Evolutionary conservation across 2,888 invertebrate genomes (phyloP), one percentile per base, ranked within the genome.

Genomic region (Ptilodon capucinus): DNA sequence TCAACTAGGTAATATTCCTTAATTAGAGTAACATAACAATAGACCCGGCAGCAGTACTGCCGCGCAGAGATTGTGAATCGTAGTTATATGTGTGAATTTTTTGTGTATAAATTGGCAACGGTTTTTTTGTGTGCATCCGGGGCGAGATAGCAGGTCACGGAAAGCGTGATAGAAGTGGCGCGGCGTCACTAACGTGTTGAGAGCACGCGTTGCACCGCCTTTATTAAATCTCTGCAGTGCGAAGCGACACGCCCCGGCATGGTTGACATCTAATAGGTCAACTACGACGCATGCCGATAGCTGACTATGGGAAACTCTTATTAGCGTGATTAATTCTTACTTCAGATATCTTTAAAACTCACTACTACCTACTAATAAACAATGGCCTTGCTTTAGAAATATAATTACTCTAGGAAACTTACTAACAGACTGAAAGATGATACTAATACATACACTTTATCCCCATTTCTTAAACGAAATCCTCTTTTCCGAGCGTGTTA

Each of bases 181-280:
- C 49, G 46, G 53, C 55, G 47, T 46, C 56, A 59, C 50, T 49
- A 49, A 50, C 57, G 57, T 51, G 61, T 49, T 49, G 59, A 71
- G 69, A 62, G 68, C 64, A 57, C 59, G 56, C 49, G 60, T 38
- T 54, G 46, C 55, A 17, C 44, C 8, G 48, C 36, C 23, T 44
- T 68, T 71, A 71, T 73, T 71, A 57, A 57, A 73, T 73, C 62
- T 54, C 55, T 51, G 53, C 32, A 30, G 53, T 38, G 42, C 40
- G 38, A 11, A 44, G 21, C 47, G 39, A 9, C 2, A 2, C 34
- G 34, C 34, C 32, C 8, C 28, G n/a, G 25, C 25, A 28, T 25
- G 11, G 11, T 7, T 23, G 23, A 9, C 23, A 7, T 23, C 23
- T 23, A n/a, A 23, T 23, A 23, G 23, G 23, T 8, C 23, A 23